Base-by-base conservation (phyloP, 2,888 invertebrate genomes). In the Zygaena filipendulae region DNA sequence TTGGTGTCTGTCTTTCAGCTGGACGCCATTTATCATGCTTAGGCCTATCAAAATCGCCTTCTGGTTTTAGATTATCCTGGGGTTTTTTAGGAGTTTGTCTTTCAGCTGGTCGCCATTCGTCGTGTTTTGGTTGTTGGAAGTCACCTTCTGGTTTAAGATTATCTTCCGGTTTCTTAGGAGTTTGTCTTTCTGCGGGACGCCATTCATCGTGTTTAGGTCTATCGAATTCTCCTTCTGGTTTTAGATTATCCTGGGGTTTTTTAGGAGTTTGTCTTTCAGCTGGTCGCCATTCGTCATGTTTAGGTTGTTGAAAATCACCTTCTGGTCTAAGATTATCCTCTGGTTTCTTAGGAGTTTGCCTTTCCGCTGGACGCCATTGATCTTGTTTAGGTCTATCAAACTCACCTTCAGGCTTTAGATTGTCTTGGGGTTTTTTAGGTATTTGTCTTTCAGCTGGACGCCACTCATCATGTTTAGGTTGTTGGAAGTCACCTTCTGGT, bases 371-470 rank as follows among this genome's bases (percentile, higher is more conserved):
- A 1, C 43, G 47, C 46, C 59, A 64, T 27, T 60, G 39, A 2
- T 69, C 56, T 4, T 38, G 40, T 25, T 21, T 63, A 36, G 66
- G 59, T 24, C 47, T 41, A 33, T 68, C 58, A 34, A 67, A 70
- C 0, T 66, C 69, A 2, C 85, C 84, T 52, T 87, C 86, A 0
- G 82, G 80, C 28, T 59, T 66, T 0, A 86, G 46, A 42, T 86
- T 86, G 35, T 60, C 60, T 21, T 49, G 16, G 0, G 56, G 59
- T 28, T 44, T 56, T 39, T 43, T 44, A 37, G 29, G 31, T 45
- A 84, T 84, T 0, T 77, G 75, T 22, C 81, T 49, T 58, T 69
- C 3, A 83, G 51, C 63, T 7, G 74, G 67, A 4, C 41, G 35
- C 35, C 47, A 58, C 28, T 51, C 47, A 40, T 85, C 85, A 32